Evolutionary conservation across 1,140 invertebrate genomes (phyloP).

Genomic region (Drosophila cardini): DNA sequence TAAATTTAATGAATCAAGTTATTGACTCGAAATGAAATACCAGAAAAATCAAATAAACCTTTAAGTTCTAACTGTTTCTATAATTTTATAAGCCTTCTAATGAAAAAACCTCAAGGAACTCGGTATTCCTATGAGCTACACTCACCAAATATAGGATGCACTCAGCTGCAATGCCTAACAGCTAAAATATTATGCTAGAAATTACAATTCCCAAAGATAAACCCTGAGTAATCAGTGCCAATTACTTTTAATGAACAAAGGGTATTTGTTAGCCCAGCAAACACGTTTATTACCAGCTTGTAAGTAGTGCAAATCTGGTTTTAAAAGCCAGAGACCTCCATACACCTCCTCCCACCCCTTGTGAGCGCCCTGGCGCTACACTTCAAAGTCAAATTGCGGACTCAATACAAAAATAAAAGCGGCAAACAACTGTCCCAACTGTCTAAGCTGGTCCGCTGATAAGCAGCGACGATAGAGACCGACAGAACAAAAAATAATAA

Average conservation of each 20-base stretch:
- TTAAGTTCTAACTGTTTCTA: no score
- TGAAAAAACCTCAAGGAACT: background rate
- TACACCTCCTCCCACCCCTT: no score
- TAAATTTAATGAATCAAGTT: no score
- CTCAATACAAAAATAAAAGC: constrained; percentile 52
- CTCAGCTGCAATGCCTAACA: background rate
- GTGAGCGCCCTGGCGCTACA: constrained; percentile 24
- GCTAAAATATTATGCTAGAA: background rate
- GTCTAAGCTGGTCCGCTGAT: constrained; percentile 58
- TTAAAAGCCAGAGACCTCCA: constrained; percentile 14
- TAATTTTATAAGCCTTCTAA: no score
- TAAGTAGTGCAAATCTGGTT: constrained; percentile 12
- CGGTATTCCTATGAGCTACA: background rate
- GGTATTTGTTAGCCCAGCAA: background rate
- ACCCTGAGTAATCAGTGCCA: no score
- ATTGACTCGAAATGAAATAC: no score
- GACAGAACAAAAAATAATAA: constrained; percentile 30
- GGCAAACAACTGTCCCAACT: constrained; percentile 69
- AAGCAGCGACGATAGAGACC: constrained; percentile 32
- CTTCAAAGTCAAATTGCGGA: constrained; percentile 61
- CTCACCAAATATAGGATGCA: background rate
- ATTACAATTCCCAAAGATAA: no score
- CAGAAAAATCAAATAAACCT: no score
- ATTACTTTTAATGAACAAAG: background rate
- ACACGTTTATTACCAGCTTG: background rate